These are phyloP conservation scores for Meteorus sp. DNA, from an alignment of 1,140 invertebrate genomes.

Conservation along the genomic window DNA sequence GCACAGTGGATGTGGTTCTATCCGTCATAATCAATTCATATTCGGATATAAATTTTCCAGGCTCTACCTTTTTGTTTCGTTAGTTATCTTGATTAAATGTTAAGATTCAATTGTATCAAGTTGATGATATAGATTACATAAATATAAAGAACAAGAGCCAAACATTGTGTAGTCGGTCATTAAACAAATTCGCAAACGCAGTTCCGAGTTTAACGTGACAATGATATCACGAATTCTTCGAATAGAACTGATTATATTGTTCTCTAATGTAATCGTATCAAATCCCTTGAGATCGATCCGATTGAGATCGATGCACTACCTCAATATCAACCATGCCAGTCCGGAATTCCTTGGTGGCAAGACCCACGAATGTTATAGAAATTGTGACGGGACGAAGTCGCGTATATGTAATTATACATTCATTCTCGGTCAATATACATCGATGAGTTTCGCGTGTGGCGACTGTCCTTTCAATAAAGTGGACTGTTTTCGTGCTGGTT, in stretches of 20 bases:
- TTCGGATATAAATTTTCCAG: no score
- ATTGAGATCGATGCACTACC: slow-evolving; percentile 5
- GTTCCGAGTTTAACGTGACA: neutral
- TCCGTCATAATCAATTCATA: no score
- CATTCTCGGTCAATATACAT: slow-evolving; percentile 29
- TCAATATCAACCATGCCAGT: slow-evolving; percentile 6
- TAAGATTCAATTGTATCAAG: slow-evolving; percentile 12
- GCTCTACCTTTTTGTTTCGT: no score
- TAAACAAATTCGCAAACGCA: no score
- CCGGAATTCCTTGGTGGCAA: slow-evolving; percentile 19
- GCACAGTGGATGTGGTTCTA: no score
- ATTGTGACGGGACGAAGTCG: slow-evolving; percentile 39
- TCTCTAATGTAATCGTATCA: neutral
- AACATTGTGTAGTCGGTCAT: no score
- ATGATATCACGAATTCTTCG: neutral
- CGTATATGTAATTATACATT: slow-evolving; percentile 30
- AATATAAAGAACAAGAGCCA: slow-evolving; percentile 1
- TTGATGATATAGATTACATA: slow-evolving; percentile 27
- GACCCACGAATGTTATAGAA: slow-evolving; percentile 55
- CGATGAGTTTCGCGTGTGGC: slow-evolving; percentile 49
- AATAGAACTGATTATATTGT: no score
- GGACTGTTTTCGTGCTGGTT: slow-evolving; percentile 55
- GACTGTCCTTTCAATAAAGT: slow-evolving; percentile 54
- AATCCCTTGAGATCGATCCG: neutral
- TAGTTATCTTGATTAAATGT: no score